Evolutionary conservation across 1,140 invertebrate species (phyloP).

Genomic region (Episyrphus balteatus): DNA sequence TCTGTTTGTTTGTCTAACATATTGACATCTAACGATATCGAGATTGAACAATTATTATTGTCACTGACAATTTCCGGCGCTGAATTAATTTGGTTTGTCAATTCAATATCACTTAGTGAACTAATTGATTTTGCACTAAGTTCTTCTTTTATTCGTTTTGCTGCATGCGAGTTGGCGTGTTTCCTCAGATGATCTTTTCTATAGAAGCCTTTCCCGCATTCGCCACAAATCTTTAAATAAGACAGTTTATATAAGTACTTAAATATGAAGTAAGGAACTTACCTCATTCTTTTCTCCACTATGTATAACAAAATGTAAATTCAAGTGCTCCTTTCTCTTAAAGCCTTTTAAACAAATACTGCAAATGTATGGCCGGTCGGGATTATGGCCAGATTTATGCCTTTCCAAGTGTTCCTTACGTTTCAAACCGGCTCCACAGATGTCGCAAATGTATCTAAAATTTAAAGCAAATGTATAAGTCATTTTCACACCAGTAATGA

Average conservation of each 20-base stretch:
- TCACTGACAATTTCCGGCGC: background rate
- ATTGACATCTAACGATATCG: background rate
- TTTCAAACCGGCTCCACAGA: slow-evolving; percentile 51
- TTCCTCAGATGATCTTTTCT: slow-evolving; percentile 72
- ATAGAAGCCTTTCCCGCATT: slow-evolving; percentile 69
- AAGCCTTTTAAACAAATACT: slow-evolving; percentile 65
- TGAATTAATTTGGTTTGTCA: background rate
- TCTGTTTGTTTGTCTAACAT: background rate
- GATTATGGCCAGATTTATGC: slow-evolving; percentile 67
- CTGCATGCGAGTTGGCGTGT: slow-evolving; percentile 61
- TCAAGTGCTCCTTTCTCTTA: slow-evolving; percentile 69
- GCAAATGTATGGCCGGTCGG: slow-evolving; percentile 65
- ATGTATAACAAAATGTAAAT: slow-evolving; percentile 68
- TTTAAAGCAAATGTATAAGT: no score
- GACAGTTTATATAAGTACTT: slow-evolving; percentile 5
- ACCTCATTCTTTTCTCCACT: slow-evolving; percentile 71
- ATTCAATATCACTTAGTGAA: no score
- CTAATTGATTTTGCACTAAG: slow-evolving; percentile 14
- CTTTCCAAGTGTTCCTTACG: slow-evolving; percentile 68
- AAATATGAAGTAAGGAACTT: background rate
- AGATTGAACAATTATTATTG: background rate
- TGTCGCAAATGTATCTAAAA: slow-evolving; percentile 42
- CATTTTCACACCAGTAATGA: no score
- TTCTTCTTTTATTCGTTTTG: slow-evolving; percentile 57
- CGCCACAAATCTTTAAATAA: slow-evolving; percentile 26